These are phyloP conservation scores for Nanorana parkeri DNA, from an alignment of 2,113 vertebrate species.

Conservation along the genomic window DNA sequence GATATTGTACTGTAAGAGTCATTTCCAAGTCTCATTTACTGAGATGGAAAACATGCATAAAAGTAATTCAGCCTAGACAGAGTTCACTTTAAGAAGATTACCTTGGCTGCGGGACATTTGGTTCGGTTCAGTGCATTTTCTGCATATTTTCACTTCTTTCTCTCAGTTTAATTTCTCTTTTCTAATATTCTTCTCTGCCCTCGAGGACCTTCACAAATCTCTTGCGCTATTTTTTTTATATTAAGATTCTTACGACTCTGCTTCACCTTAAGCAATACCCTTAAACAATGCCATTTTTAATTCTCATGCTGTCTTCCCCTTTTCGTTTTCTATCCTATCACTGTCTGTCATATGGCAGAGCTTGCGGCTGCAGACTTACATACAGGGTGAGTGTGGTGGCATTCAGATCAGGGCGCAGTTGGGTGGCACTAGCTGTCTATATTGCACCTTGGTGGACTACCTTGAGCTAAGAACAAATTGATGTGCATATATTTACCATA, in stretches of 20 bases:
- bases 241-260: conserved; percentile 19
- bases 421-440: no score
- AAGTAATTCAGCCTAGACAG: conserved; percentile 44
- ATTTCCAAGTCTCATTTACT: conserved; percentile 33
- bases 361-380: not conserved
- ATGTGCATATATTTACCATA: no score
- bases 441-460: no score
- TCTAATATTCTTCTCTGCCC: conserved; percentile 49
- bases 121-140: conserved; percentile 51
- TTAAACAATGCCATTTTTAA: conserved; percentile 20
- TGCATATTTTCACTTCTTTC: conserved; percentile 47
- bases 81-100: conserved; percentile 47
- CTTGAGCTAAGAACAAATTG: no score
- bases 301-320: not conserved
- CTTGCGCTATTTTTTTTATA: conserved; percentile 24
- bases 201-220: conserved; percentile 12
- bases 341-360: not conserved
- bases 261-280: conserved; percentile 19
- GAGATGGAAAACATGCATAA: conserved; percentile 44
- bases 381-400: not conserved
- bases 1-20: conserved; percentile 39
- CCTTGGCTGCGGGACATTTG: conserved; percentile 45
- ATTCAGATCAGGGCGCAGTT: no score
- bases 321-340: conserved; percentile 3
- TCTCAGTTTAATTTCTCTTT: conserved; percentile 35